These are phyloP conservation scores for Mesoclemmys tuberculata DNA, from an alignment of 2,113 vertebrate genomes.

Conservation along the genomic window DNA sequence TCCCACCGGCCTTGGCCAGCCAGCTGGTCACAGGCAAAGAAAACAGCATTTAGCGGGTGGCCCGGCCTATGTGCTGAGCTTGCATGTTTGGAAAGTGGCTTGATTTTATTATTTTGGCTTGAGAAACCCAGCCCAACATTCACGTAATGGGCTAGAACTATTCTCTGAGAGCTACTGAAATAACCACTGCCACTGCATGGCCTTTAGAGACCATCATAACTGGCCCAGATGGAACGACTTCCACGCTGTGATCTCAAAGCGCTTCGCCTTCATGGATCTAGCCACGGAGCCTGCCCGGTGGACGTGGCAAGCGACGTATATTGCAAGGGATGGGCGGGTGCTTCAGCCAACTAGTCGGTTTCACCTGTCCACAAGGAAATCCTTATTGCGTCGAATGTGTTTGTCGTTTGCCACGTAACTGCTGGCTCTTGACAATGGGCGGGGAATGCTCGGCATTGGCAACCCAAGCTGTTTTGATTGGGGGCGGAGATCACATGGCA, in stretches of 20 bases:
- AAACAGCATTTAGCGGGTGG: not conserved
- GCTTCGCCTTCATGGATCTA: fast-evolving
- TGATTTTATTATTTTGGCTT: no score
- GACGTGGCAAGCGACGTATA: not conserved
- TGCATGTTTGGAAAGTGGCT: not conserved
- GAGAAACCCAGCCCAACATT: not conserved
- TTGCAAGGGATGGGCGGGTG: not conserved
- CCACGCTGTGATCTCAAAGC: not conserved
- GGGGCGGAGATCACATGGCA: no score
- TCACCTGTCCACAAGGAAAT: not conserved
- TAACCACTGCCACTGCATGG: not conserved
- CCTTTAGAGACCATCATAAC: not conserved
- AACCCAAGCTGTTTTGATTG: no score
- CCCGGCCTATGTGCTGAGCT: not conserved
- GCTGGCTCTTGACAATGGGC: not conserved
- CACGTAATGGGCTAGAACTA: not conserved
- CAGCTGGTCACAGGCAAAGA: not conserved
- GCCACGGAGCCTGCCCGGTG: not conserved
- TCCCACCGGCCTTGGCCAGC: not conserved
- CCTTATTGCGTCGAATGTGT: not conserved
- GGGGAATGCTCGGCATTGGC: not conserved
- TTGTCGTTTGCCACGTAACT: not conserved
- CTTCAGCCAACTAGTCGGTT: not conserved
- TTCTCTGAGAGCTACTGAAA: not conserved
- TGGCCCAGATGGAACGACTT: not conserved